Percentiles rank a stretch among this genome's conserved stretches.
These are phyloP conservation scores for Clarias magur DNA, from an alignment of 2,113 vertebrate genomes.

Conservation along the genomic window DNA sequence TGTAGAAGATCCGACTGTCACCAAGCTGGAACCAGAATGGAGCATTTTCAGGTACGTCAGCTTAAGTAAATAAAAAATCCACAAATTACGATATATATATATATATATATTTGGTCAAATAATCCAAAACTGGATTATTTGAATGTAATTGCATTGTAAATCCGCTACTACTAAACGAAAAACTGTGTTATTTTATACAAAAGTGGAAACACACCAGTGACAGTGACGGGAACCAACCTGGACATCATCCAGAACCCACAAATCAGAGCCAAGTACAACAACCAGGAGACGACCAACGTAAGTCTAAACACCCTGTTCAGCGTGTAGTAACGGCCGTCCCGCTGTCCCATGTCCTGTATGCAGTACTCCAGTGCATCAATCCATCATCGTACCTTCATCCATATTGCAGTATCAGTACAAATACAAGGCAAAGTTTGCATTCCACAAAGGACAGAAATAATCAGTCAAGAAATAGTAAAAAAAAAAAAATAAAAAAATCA, in stretches of 20 bases:
- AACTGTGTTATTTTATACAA: constrained; percentile 7
- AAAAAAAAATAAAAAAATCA: too few species aligned
- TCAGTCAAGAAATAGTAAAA: not conserved
- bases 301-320: constrained; percentile 62
- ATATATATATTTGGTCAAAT: not conserved
- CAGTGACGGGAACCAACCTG: constrained; percentile 92
- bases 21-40: constrained; percentile 94
- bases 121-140: not conserved
- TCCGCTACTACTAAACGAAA: too few species aligned
- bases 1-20: constrained; percentile 90
- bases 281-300: constrained; percentile 90
- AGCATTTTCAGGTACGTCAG: constrained; percentile 88
- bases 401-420: not conserved
- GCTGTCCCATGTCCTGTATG: not conserved
- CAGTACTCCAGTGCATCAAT: not conserved
- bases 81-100: not conserved
- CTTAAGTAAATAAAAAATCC: not conserved
- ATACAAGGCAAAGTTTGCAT: not conserved
- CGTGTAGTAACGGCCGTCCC: not conserved
- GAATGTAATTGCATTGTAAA: not conserved
- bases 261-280: constrained; percentile 92
- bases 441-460: not conserved
- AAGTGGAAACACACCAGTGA: constrained; percentile 92
- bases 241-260: constrained; percentile 96
- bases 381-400: not conserved